Base-by-base conservation (phyloP, 2,797 vertebrate species). In the Chelon labrosus region DNA sequence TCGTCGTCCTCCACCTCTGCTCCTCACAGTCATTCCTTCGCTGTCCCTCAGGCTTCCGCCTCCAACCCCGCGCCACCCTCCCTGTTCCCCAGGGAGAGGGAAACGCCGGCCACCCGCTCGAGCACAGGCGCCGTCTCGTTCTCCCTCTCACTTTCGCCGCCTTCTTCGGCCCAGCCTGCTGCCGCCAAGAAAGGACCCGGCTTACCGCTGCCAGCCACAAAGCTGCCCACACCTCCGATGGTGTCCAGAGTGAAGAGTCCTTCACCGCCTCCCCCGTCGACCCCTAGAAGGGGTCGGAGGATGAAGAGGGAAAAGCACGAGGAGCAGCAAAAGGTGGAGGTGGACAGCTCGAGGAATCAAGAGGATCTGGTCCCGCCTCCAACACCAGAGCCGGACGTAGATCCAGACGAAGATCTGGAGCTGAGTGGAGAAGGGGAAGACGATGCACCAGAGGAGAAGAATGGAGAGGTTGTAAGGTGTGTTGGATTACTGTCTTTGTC, bases 341-440 rank as follows among this genome's bases (percentile, higher is more conserved):
- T 83, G 51, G 92, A 93, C 41, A 75, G 57, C 27, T 68, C 73
- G 4, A 85, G 37, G 37, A 80, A 50, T 31, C 93, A 91, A 66
- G 94, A 94, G 16, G 92, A 94, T 60, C 79, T 93, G 31, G 88
- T 87, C 11, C 94, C 93, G 0, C 93, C 93, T 22, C 93, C 91
- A 0, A 94, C 93, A 5, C 92, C 93, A 1, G 91, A 94, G 49
- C 89, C 93, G 0, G 89, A 93, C 22, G 67, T 94, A 0, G 92
- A 91, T 70, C 91, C 83, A 31, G 89, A 90, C 0, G 92, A 92
- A 57, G 93, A 92, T 35, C 84, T 94, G 11, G 92, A 89, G 73
- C 72, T 92, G 38, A 91, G 91, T 5, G 92, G n/a, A 5, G 91
- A 87, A 7, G 92, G 86, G 47, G 91, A 93, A 66, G 89, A 90